These are phyloP conservation scores for Hemithea aestivaria DNA, from an alignment of 2,888 invertebrate genomes.

Conservation along the genomic window DNA sequence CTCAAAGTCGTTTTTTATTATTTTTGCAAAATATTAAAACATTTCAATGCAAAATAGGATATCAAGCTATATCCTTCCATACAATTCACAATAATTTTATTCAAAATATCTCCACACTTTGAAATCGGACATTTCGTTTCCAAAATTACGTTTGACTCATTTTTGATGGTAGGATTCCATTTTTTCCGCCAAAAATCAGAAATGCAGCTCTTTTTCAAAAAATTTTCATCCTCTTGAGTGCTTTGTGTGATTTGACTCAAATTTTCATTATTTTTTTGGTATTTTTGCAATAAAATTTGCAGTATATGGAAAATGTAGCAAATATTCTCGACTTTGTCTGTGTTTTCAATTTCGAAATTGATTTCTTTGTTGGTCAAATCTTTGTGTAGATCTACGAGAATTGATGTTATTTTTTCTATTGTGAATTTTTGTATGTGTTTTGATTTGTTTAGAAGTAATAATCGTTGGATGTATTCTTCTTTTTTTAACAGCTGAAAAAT, in stretches of 20 bases:
- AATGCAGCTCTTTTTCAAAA: slow-evolving; percentile 47
- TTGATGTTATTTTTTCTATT: slow-evolving; percentile 48
- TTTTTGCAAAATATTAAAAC: slow-evolving; percentile 60
- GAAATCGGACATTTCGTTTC: slow-evolving; percentile 42
- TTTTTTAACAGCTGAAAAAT: slow-evolving; percentile 54
- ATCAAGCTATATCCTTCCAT: slow-evolving; percentile 58
- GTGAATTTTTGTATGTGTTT: slow-evolving; percentile 52
- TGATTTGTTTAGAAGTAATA: slow-evolving; percentile 54
- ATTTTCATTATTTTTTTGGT: slow-evolving; percentile 28
- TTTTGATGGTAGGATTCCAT: slow-evolving; percentile 50
- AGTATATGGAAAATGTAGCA: slow-evolving; percentile 55
- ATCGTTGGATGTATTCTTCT: slow-evolving; percentile 48
- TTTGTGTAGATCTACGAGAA: slow-evolving; percentile 37
- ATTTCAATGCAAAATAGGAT: slow-evolving; percentile 57
- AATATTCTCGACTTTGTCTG: slow-evolving; percentile 45
- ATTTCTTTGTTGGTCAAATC: slow-evolving; percentile 33
- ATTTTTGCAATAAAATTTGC: slow-evolving; percentile 47
- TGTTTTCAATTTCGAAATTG: slow-evolving; percentile 42
- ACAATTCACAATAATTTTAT: slow-evolving; percentile 53
- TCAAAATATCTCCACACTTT: slow-evolving; percentile 49
- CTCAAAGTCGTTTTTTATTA: slow-evolving; percentile 20
- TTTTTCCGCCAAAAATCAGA: slow-evolving; percentile 61
- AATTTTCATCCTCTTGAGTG: slow-evolving; percentile 38
- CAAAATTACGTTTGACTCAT: slow-evolving; percentile 26
- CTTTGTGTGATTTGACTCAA: slow-evolving; percentile 21